Evolutionary conservation across 2,888 invertebrate species (phyloP).

Genomic region (Drosophila koepferae): DNA sequence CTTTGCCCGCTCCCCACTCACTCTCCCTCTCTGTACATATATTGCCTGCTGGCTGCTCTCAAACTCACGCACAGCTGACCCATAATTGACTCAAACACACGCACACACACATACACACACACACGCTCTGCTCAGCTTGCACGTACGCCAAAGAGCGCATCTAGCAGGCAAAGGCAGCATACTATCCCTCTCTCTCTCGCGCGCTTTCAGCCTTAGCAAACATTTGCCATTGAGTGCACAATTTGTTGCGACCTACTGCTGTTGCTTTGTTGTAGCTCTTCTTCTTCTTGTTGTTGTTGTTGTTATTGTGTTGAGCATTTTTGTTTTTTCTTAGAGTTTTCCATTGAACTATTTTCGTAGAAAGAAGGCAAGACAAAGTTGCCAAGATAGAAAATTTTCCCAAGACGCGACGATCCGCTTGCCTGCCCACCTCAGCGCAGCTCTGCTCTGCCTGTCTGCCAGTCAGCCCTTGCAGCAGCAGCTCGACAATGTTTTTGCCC

Average conservation of each 20-base stretch:
- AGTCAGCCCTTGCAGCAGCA: slow-evolving; percentile 35
- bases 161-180: slow-evolving; percentile 10
- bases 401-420: slow-evolving; percentile 58
- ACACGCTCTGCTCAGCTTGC: slow-evolving; percentile 47
- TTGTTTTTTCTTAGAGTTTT: slow-evolving; percentile 58
- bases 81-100: slow-evolving; percentile 66
- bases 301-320: slow-evolving; percentile 14
- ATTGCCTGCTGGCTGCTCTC: slow-evolving; percentile 19
- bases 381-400: slow-evolving; percentile 48
- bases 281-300: slow-evolving; percentile 17
- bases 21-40: slow-evolving; percentile 11
- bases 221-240: slow-evolving; percentile 46
- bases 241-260: slow-evolving; percentile 61
- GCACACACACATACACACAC: slow-evolving; percentile 33
- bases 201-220: slow-evolving; percentile 42
- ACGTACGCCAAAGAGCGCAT: slow-evolving; percentile 44
- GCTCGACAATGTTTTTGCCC: slow-evolving; percentile 66
- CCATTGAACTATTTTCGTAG: slow-evolving; percentile 77
- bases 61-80: slow-evolving; percentile 75
- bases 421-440: slow-evolving; percentile 29
- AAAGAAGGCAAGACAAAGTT: slow-evolving; percentile 45
- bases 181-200: slow-evolving; percentile 7
- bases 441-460: background rate
- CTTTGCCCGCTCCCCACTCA: slow-evolving; percentile 10
- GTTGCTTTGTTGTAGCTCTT: slow-evolving; percentile 32